Conservation (phyloP, 2,113 vertebrate genomes). For the Onychostruthus taczanowskii region DNA sequence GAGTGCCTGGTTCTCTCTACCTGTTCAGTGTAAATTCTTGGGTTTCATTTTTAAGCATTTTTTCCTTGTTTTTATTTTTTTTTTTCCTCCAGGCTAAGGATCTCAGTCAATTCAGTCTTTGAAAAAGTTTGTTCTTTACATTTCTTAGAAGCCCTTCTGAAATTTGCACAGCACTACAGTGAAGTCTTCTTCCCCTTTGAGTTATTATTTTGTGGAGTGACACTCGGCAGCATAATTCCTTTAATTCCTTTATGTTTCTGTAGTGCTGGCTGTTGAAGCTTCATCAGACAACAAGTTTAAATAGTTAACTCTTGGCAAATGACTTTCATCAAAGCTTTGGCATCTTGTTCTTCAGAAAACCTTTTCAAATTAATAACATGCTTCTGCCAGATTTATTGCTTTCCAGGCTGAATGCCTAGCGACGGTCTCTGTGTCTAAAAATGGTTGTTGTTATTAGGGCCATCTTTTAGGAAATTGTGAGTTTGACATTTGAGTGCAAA, state of each 20-base stretch:
- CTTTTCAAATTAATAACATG: slow-evolving; percentile 53
- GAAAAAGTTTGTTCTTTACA: neutral
- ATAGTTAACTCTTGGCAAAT: slow-evolving; percentile 28
- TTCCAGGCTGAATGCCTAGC: slow-evolving; percentile 1
- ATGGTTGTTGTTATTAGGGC: slow-evolving; percentile 31
- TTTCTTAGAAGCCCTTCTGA: neutral
- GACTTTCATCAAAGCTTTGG: slow-evolving; percentile 52
- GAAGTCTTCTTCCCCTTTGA: neutral
- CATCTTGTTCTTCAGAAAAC: slow-evolving; percentile 49
- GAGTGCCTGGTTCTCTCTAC: neutral
- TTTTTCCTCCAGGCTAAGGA: neutral
- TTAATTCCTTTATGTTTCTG: neutral
- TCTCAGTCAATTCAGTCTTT: neutral
- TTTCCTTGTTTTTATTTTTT: neutral
- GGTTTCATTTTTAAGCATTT: neutral
- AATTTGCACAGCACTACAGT: neutral
- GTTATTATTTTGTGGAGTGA: neutral
- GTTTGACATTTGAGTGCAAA: slow-evolving; percentile 26
- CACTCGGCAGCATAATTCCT: neutral
- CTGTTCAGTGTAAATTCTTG: neutral
- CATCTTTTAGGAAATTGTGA: slow-evolving; percentile 25
- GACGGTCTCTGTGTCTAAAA: slow-evolving; percentile 33
- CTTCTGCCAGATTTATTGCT: slow-evolving; percentile 18
- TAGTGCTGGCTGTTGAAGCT: neutral
- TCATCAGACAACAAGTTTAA: neutral